Evolutionary conservation across 2,888 invertebrate genomes (phyloP), one percentile per base, ranked within the genome.

Genomic region (Amphipyra tragopoginis): DNA sequence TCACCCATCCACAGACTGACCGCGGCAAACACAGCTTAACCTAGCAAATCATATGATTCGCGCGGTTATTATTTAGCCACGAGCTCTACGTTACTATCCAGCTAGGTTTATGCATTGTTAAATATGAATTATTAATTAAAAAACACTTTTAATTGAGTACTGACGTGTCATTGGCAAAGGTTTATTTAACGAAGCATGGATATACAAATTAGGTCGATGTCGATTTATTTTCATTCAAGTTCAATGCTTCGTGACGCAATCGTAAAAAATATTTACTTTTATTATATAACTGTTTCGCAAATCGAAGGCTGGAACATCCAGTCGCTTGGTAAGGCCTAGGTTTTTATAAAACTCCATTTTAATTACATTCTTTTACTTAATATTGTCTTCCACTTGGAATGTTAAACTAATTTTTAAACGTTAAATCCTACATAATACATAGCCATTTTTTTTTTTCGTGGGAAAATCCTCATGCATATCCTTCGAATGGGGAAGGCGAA

Each of bases 151-250:
- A 3, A 21, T 1, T 63, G 54, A 67, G 58, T 50, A 45, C 44
- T 39, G 49, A 43, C 38, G 72, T 61, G 44, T 74, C 70, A 83
- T 79, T 73, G 60, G 71, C 70, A 75, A 82, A 85, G 84, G 80
- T 69, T 81, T 68, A 88, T 82, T 83, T 86, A 84, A 82, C 88
- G 88, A 90, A 90, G 89, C 91, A 88, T 92, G 83, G 83, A 81
- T 78, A 67, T 52, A 70, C 75, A 72, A 91, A 90, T 88, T 90
- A 71, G 92, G 92, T 90, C 91, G 90, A 83, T 87, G 88, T 81
- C 86, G 79, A 72, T 51, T 40, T 62, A 70, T 74, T 69, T 60
- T 77, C 56, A 75, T 26, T 60, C 87, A 90, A 92, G 92, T 92
- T 91, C 91, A 90, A 88, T 87, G 88, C 82, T 82, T 67, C 66